Conservation (phyloP, 2,888 invertebrate genomes). For the Brassicogethes aeneus region DNA sequence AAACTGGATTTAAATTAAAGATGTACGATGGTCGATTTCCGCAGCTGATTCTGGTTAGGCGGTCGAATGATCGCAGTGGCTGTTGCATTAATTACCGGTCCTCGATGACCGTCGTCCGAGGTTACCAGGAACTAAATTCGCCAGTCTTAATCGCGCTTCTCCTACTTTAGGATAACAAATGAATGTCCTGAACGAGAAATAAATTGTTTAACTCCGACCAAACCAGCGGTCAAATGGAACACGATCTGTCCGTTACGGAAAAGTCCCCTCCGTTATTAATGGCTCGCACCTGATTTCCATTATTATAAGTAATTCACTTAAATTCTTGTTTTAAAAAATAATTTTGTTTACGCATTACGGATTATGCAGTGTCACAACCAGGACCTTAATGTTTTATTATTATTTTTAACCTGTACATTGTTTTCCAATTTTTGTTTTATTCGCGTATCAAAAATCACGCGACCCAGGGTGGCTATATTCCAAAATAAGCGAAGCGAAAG, state of each 20-base stretch:
- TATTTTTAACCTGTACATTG: too few relatives aligned
- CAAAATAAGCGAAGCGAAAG: too few relatives aligned
- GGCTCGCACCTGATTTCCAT: slow-evolving; percentile 11
- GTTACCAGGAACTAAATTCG: slow-evolving; percentile 20
- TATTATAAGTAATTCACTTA: neutral
- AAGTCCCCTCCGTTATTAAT: slow-evolving; percentile 10
- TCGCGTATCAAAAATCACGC: too few relatives aligned
- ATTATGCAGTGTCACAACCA: too few relatives aligned
- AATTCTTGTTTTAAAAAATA: neutral
- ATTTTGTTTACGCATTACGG: too few relatives aligned
- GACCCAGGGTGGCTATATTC: too few relatives aligned
- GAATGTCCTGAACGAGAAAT: slow-evolving; percentile 15
- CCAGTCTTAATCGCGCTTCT: slow-evolving; percentile 14
- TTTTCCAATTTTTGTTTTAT: too few relatives aligned
- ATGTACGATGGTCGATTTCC: too few relatives aligned
- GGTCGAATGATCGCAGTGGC: slow-evolving; percentile 13
- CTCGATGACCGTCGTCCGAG: slow-evolving; percentile 15
- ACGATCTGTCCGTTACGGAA: slow-evolving; percentile 9
- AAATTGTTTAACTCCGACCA: slow-evolving; percentile 15
- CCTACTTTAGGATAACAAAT: slow-evolving; percentile 13
- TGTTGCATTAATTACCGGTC: slow-evolving; percentile 19
- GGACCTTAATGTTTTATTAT: too few relatives aligned
- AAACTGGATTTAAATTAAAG: too few relatives aligned
- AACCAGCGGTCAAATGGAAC: slow-evolving; percentile 9
- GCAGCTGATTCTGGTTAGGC: too few relatives aligned